phyloP scores from a whole-genome alignment of 2,797 vertebrate species.

The Falco columbarius region DNA sequence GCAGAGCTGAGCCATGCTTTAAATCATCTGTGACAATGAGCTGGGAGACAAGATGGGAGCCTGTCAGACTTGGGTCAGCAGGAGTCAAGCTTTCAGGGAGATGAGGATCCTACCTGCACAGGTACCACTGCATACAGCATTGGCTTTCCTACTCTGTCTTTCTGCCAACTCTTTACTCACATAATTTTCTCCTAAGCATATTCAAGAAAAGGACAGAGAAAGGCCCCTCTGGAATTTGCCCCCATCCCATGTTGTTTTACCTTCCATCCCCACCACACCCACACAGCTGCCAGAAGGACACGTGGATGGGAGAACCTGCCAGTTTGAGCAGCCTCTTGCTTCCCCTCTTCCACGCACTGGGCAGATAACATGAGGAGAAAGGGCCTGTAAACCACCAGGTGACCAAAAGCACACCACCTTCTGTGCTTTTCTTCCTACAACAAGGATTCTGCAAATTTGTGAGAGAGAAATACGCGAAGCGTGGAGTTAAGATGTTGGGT shows the following conservation, averaged over 20 bases:
- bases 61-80: background rate
- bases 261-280: background rate
- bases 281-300: background rate
- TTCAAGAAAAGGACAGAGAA: background rate
- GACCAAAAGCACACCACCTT: background rate
- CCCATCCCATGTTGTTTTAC: background rate
- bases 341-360: background rate
- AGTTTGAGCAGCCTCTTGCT: background rate
- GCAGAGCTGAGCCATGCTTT: background rate
- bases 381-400: background rate
- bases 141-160: accelerated
- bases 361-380: background rate
- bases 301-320: accelerated
- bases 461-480: background rate
- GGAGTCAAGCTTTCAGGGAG: background rate
- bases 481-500: background rate
- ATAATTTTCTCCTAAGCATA: background rate
- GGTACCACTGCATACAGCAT: background rate
- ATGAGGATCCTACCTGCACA: background rate
- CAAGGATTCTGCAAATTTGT: background rate
- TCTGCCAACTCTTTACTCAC: background rate
- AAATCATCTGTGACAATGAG: background rate
- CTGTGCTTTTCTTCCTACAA: background rate
- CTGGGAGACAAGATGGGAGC: background rate
- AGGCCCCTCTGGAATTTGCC: background rate